phyloP scores from a whole-genome alignment of 2,797 vertebrate genomes.

The Poliocrania exsul region DNA sequence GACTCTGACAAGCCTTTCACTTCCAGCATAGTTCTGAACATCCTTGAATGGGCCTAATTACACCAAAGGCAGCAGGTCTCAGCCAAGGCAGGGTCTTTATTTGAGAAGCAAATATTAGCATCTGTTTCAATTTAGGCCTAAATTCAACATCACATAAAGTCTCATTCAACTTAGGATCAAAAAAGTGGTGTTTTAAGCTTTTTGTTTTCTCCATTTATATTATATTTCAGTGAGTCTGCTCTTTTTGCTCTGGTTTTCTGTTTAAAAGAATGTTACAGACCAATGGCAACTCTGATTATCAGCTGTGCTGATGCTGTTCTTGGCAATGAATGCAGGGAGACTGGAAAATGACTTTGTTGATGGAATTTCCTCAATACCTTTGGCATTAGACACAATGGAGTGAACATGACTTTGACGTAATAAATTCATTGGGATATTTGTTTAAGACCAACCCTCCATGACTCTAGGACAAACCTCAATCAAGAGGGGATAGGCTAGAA shows the following conservation, averaged over 20 bases:
- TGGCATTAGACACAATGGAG: slow-evolving; percentile 41
- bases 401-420: slow-evolving; percentile 40
- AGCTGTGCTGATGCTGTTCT: background rate
- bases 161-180: background rate
- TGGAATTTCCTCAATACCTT: slow-evolving; percentile 65
- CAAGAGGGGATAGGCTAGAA: background rate
- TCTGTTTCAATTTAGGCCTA: background rate
- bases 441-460: slow-evolving; percentile 39
- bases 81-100: background rate
- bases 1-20: background rate
- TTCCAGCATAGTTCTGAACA: background rate
- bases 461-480: background rate
- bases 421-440: slow-evolving; percentile 37
- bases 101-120: background rate
- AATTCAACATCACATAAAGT: background rate
- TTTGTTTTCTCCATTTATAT: background rate
- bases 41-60: background rate
- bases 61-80: background rate
- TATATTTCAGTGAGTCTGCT: background rate
- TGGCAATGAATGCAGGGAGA: background rate
- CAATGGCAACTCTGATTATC: background rate
- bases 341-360: background rate
- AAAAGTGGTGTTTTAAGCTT: background rate
- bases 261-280: background rate
- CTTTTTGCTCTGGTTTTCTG: background rate